These are phyloP conservation scores for Betta splendens DNA, from an alignment of 2,797 vertebrate species.

Conservation along the genomic window DNA sequence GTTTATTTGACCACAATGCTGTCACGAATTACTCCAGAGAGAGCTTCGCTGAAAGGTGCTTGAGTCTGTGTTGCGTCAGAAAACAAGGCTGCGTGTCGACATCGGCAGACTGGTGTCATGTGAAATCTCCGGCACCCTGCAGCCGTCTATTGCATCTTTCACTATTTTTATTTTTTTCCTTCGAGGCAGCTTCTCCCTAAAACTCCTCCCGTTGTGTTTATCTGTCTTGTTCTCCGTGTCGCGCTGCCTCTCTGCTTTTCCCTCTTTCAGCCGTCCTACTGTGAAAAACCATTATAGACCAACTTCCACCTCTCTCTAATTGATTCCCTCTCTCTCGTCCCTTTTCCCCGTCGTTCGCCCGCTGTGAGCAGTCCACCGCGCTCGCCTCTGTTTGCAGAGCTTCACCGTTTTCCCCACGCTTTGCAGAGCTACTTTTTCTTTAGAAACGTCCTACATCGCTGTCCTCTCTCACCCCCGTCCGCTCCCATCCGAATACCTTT, in stretches of 20 bases:
- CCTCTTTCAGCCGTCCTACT: slow-evolving; percentile 65
- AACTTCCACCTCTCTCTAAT: slow-evolving; percentile 79
- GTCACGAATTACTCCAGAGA: slow-evolving; percentile 25
- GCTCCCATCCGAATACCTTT: slow-evolving; percentile 59
- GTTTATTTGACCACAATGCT: slow-evolving; percentile 31
- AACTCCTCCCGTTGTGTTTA: slow-evolving; percentile 78
- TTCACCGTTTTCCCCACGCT: slow-evolving; percentile 56
- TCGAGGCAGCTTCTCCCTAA: slow-evolving; percentile 59
- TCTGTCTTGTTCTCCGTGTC: slow-evolving; percentile 54
- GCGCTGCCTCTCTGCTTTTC: slow-evolving; percentile 42
- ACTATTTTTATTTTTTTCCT: slow-evolving; percentile 26
- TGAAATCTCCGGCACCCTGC: slow-evolving; percentile 58
- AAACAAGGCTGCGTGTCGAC: slow-evolving; percentile 49
- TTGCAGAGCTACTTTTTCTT: slow-evolving; percentile 27
- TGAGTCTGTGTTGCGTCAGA: slow-evolving; percentile 65
- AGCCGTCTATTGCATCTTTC: slow-evolving; percentile 57
- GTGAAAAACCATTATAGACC: slow-evolving; percentile 79
- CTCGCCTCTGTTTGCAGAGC: slow-evolving; percentile 77
- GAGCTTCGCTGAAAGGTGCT: slow-evolving; percentile 48
- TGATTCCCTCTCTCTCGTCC: slow-evolving; percentile 68
- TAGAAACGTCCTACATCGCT: slow-evolving; percentile 44
- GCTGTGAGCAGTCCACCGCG: slow-evolving; percentile 73
- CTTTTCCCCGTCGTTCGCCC: slow-evolving; percentile 60
- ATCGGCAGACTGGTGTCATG: slow-evolving; percentile 55
- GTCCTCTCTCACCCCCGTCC: slow-evolving; percentile 53